Evolutionary conservation across 1,140 invertebrate genomes (phyloP).

Genomic region (Lordiphosa clarofinis): DNA sequence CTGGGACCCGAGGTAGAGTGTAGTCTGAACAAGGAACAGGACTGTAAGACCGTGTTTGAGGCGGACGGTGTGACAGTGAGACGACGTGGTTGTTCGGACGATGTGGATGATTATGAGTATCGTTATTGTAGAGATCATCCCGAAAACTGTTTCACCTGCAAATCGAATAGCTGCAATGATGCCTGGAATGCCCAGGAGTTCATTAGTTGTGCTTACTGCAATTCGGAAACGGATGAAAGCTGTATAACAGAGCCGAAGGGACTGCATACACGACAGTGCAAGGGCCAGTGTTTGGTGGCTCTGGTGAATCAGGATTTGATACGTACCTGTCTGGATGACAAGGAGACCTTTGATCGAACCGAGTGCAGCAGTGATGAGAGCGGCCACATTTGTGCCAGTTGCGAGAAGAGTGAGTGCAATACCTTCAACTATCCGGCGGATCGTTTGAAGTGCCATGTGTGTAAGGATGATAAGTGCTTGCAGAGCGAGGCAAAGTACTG

Average conservation of each 20-base stretch:
- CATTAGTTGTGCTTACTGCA: slow-evolving; percentile 58
- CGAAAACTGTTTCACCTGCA: slow-evolving; percentile 55
- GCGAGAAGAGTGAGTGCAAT: slow-evolving; percentile 42
- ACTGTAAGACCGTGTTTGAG: slow-evolving; percentile 69
- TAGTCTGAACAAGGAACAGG: slow-evolving; percentile 44
- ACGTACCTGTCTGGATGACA: slow-evolving; percentile 66
- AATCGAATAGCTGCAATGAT: slow-evolving; percentile 71
- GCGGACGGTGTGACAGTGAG: slow-evolving; percentile 45
- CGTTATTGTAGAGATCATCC: slow-evolving; percentile 54
- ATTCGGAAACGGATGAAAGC: slow-evolving; percentile 25
- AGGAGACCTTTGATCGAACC: slow-evolving; percentile 50
- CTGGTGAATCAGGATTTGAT: slow-evolving; percentile 35
- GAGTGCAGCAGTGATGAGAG: slow-evolving; percentile 40
- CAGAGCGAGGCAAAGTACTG: slow-evolving; percentile 41
- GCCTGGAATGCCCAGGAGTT: slow-evolving; percentile 53
- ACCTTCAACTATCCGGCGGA: slow-evolving; percentile 56
- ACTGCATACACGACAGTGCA: slow-evolving; percentile 37
- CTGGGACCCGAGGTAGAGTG: slow-evolving; percentile 50
- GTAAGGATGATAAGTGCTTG: slow-evolving; percentile 27
- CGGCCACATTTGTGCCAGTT: slow-evolving; percentile 50
- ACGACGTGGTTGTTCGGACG: slow-evolving; percentile 62
- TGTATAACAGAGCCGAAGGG: slow-evolving; percentile 46
- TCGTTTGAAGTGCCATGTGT: slow-evolving; percentile 59
- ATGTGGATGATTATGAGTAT: slow-evolving; percentile 70
- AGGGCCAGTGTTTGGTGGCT: slow-evolving; percentile 63